Base-by-base conservation (phyloP, 2,113 vertebrate genomes). In the Crotalus helleri region DNA sequence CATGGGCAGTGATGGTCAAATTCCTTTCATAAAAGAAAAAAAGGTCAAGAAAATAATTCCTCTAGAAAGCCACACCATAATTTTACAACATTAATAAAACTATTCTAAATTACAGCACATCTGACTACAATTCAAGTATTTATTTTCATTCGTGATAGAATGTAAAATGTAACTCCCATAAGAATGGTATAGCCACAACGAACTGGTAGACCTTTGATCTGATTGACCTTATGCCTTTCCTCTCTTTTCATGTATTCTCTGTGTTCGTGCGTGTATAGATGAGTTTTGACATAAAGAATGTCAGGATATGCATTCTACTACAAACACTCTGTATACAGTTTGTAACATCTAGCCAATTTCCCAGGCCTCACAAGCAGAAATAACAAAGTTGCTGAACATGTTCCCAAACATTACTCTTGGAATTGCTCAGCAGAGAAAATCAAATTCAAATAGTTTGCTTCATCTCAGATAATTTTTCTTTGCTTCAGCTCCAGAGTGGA, bases 1-100 rank as follows among this genome's bases (percentile, higher is more conserved):
- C 99, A 99, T 24, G 99, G 99, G 94, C 99, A 99, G 96, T 99
- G 99, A 95, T 99, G 99, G 96, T 99, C 99, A 92, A 99, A 99
- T 95, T 99, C 99, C 99, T 99, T 96, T 5, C 0, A 59, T 3
- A 88, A 93, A 93, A n/a, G 95, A 49, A 49, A 49, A 69, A 17
- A 10, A 0, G 1, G 91, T 92, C 58, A 92, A 51, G 61, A 85
- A 57, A 59, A 59, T 11, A 39, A 5, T 51, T 13, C 23, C 93
- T 85, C 55, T 21, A 39, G 0, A 87, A 44, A 92, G n/a, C 21
- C 26, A 87, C 53, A 69, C 92, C 39, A 29, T 49, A 54, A 19
- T 26, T 33, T 57, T 61, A 49, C 7, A 88, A 33, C 21, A 89
- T 10, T 13, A 57, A 5, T 5, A 53, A 26, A 24, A n/a, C 51